Evolutionary conservation across 2,888 invertebrate species (phyloP), one percentile per base, ranked within the genome.

Genomic region (Spilarctia lutea): DNA sequence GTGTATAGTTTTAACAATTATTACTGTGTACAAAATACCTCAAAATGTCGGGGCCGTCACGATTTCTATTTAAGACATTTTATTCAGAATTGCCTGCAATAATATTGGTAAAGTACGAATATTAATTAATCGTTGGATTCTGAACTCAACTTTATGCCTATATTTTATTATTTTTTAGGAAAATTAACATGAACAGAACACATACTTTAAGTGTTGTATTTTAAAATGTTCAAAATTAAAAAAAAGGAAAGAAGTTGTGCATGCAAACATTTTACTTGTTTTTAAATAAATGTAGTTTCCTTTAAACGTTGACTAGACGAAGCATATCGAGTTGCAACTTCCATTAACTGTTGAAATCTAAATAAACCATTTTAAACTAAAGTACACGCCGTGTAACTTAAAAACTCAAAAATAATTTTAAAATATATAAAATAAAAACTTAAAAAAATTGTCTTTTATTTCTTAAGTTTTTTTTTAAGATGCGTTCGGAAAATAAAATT

Each of bases 231-330:
- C 3, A 42, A 18, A 10, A n/a, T n/a, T n/a, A n/a, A 45, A 7
- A 16, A 45, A 45, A 45, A 2, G 16, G 18, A 16, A 63, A 70
- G 30, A 70, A 30, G 7, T 72, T 72, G 67, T 39, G 27, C 56
- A 20, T 39, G 20, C 52, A 67, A 60, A 68, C 39, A 68, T 24
- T 68, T 60, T 52, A 27, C 2, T 16, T 13, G 27, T 33, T 20
- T 2, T 35, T 13, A 35, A 67, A 65, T 74, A 10, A 76, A 67
- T 81, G 76, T 86, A 86, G 82, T 81, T 86, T 85, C 79, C 82
- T 79, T 78, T 76, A 83, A 80, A 79, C 82, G 81, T 86, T 91
- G 92, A 92, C 92, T 92, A 92, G 92, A 91, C 85, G 83, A 87
- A 85, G 81, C 80, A 80, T 85, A 81, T 83, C 27, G 84, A 85